Evolutionary conservation across 2,888 invertebrate species (phyloP).

Genomic region (Hypena proboscidalis): DNA sequence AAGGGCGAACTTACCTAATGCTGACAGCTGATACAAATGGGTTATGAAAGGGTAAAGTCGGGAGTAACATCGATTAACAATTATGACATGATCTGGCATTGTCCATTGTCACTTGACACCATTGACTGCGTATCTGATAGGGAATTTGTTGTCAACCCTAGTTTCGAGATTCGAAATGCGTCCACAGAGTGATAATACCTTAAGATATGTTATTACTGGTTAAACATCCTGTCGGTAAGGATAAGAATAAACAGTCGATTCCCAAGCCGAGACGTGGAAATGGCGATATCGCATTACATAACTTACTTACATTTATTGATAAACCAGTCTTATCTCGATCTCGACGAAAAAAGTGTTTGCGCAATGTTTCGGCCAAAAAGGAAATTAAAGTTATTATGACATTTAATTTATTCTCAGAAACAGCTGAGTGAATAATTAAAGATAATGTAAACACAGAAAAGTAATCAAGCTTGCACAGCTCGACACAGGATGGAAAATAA

Average conservation of each 20-base stretch:
- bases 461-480: not conserved
- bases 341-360: conserved; percentile 5
- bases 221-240: too few relatives aligned
- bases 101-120: too few relatives aligned
- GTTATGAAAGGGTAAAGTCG: conserved; percentile 22
- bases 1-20: conserved; percentile 48
- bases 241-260: too few relatives aligned
- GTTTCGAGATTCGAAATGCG: too few relatives aligned
- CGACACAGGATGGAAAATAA: conserved; percentile 3
- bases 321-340: conserved; percentile 17
- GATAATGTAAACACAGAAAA: not conserved
- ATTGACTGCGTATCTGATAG: too few relatives aligned
- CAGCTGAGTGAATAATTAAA: conserved; percentile 2
- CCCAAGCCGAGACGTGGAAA: conserved; percentile 1
- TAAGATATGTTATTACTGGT: too few relatives aligned
- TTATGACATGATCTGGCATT: not conserved
- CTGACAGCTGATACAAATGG: conserved; percentile 33
- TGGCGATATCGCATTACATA: conserved; percentile 2
- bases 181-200: too few relatives aligned
- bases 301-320: conserved; percentile 10
- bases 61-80: conserved; percentile 19
- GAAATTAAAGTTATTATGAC: conserved; percentile 15
- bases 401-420: conserved; percentile 1
- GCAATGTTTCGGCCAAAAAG: conserved; percentile 9
- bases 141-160: too few relatives aligned